These are phyloP conservation scores for Xestoiulus laeticollis DNA, from an alignment of 2,888 invertebrate genomes.

Conservation along the genomic window DNA sequence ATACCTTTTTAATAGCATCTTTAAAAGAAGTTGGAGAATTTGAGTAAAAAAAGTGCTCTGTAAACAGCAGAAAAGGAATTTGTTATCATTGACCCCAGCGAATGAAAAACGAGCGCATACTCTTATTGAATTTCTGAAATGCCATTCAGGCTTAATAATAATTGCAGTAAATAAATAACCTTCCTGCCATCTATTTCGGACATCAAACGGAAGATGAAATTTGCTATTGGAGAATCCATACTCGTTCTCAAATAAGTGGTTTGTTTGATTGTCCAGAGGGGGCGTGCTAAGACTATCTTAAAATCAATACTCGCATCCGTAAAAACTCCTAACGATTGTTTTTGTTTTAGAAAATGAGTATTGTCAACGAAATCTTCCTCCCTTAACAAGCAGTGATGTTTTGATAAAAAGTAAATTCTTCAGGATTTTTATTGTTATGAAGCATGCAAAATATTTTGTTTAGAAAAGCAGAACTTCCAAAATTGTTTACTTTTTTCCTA, in stretches of 20 bases:
- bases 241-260: background rate
- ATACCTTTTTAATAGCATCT: background rate
- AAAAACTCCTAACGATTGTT: background rate
- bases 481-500: no score
- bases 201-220: background rate
- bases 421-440: no score
- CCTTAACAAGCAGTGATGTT: no score
- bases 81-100: background rate
- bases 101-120: constrained; percentile 40
- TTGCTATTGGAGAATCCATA: background rate
- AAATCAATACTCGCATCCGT: background rate
- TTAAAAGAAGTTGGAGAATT: background rate
- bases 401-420: no score
- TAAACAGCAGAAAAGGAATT: constrained; percentile 23
- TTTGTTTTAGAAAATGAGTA: background rate
- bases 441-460: no score
- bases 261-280: background rate
- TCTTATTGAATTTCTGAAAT: constrained; percentile 38
- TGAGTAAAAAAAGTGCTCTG: background rate
- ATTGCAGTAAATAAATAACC: constrained; percentile 40
- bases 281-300: background rate
- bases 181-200: background rate
- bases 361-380: no score
- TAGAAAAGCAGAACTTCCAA: no score
- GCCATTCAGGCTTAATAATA: constrained; percentile 30